A percentile compares a stretch with the other conserved stretches of the same genome.
Evolutionary conservation across 1,140 invertebrate genomes (phyloP).

Genomic region (Zaprionus ornatus): DNA sequence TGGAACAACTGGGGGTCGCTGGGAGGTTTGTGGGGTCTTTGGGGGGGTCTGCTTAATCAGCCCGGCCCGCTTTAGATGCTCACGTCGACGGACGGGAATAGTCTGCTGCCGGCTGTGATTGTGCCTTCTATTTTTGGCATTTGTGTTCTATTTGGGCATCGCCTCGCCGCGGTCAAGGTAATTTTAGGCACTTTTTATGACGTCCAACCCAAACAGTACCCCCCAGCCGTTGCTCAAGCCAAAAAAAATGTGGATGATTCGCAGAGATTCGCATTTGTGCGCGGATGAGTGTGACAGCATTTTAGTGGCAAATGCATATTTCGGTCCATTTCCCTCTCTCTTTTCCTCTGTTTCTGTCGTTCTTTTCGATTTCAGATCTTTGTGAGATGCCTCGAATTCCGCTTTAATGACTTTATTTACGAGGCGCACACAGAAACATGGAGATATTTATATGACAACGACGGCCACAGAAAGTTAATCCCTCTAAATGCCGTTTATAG

Average conservation of each 20-base stretch:
- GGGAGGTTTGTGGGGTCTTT: constrained; percentile 10
- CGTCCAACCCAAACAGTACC: constrained; percentile 33
- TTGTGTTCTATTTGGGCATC: constrained; percentile 55
- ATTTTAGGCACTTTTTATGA: constrained; percentile 61
- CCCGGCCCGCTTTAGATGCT: constrained; percentile 59
- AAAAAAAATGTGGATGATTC: constrained; percentile 32
- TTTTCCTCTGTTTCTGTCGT: constrained; percentile 4
- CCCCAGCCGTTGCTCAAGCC: background rate
- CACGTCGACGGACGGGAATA: constrained; percentile 38
- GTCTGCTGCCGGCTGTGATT: constrained; percentile 27
- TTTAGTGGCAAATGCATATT: constrained; percentile 32
- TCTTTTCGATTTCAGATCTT: constrained; percentile 47
- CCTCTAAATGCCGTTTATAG: constrained; percentile 78
- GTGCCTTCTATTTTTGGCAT: constrained; percentile 49
- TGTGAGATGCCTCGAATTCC: constrained; percentile 60
- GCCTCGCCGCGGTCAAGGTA: constrained; percentile 65
- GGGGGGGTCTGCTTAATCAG: constrained; percentile 63
- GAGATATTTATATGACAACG: constrained; percentile 63
- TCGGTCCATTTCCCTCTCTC: constrained; percentile 10
- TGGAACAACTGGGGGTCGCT: background rate
- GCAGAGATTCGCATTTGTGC: constrained; percentile 30
- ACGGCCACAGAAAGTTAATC: constrained; percentile 80
- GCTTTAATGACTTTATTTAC: constrained; percentile 79
- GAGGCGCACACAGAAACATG: constrained; percentile 58
- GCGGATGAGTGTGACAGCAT: constrained; percentile 22